Percentiles rank a stretch among this genome's conserved stretches.
Evolutionary conservation across 53 echinoderm and acorn worm species (phyloP).

Genomic region (Apostichopus leukothele): DNA sequence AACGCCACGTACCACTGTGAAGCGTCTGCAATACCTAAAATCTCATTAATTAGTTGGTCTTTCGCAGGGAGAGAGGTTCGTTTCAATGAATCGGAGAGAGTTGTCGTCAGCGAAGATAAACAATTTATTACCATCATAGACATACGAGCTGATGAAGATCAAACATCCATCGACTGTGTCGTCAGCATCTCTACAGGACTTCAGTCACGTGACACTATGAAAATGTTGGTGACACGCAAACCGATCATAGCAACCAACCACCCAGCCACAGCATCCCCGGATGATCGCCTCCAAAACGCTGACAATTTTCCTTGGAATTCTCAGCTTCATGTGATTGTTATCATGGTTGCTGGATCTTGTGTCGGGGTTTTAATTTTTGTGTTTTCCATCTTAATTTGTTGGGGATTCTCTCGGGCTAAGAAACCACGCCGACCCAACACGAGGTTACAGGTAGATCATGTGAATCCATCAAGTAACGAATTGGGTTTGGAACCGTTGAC

Average conservation of each 20-base stretch:
- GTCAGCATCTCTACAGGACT: conserved; percentile 74
- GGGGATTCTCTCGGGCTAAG: conserved; percentile 66
- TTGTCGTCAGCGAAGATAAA: conserved; percentile 61
- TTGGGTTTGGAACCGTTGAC: conserved; percentile 55
- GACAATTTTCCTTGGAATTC: conserved; percentile 30
- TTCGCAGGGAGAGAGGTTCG: conserved; percentile 40
- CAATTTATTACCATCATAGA: conserved; percentile 70
- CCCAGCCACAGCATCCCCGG: background rate
- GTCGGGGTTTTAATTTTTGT: conserved; percentile 69
- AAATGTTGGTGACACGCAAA: conserved; percentile 39
- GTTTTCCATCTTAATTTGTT: conserved; percentile 71
- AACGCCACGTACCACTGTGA: conserved; percentile 84
- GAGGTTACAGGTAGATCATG: conserved; percentile 55
- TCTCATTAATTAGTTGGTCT: conserved; percentile 71
- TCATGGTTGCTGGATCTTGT: conserved; percentile 69
- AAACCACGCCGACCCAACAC: conserved; percentile 79
- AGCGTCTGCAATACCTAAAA: conserved; percentile 76
- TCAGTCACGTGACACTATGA: conserved; percentile 59
- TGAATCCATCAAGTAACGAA: conserved; percentile 16
- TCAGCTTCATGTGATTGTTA: conserved; percentile 69
- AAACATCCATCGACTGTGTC: conserved; percentile 65
- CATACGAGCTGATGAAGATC: conserved; percentile 60
- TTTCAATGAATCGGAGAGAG: conserved; percentile 49
- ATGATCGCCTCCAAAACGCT: background rate
- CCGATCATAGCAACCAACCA: conserved; percentile 9